These are phyloP conservation scores for Mythimna impura DNA, from an alignment of 2,888 invertebrate genomes.

Conservation along the genomic window DNA sequence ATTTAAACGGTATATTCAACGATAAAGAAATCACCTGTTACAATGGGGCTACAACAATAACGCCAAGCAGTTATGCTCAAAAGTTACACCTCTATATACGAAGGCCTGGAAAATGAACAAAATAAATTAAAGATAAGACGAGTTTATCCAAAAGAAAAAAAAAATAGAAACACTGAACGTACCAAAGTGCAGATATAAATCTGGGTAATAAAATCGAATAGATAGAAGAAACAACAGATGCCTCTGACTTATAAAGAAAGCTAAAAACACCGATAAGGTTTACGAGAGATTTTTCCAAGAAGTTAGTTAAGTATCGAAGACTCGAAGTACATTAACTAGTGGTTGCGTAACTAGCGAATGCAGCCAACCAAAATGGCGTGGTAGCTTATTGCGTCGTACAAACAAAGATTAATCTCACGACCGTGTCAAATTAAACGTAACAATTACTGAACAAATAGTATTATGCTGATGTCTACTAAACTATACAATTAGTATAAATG, in stretches of 20 bases:
- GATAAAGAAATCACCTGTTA: slow-evolving; percentile 14
- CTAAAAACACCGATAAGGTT: slow-evolving; percentile 38
- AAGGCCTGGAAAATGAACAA: slow-evolving; percentile 3
- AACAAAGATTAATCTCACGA: slow-evolving; percentile 73
- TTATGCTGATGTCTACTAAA: background rate
- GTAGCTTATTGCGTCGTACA: slow-evolving; percentile 68
- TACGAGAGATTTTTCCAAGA: slow-evolving; percentile 46
- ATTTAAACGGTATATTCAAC: background rate
- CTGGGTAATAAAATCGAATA: slow-evolving; percentile 22
- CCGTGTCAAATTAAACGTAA: slow-evolving; percentile 67
- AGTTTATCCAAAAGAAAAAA: slow-evolving; percentile 16
- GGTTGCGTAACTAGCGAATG: slow-evolving; percentile 65
- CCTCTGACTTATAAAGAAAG: slow-evolving; percentile 37
- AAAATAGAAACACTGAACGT: slow-evolving; percentile 1
- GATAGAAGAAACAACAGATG: slow-evolving; percentile 39
- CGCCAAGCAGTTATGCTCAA: slow-evolving; percentile 1
- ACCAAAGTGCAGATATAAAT: slow-evolving; percentile 33
- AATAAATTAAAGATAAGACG: slow-evolving; percentile 5
- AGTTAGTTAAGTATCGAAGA: slow-evolving; percentile 26
- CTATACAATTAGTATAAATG: background rate
- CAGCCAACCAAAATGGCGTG: slow-evolving; percentile 69
- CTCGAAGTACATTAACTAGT: slow-evolving; percentile 38
- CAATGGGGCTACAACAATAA: slow-evolving; percentile 11
- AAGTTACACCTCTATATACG: background rate
- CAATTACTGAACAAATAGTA: slow-evolving; percentile 56